Evolutionary conservation across 2,113 vertebrate species (phyloP), one percentile per base, ranked within the genome.

Genomic region (Hirundichthys speculiger): DNA sequence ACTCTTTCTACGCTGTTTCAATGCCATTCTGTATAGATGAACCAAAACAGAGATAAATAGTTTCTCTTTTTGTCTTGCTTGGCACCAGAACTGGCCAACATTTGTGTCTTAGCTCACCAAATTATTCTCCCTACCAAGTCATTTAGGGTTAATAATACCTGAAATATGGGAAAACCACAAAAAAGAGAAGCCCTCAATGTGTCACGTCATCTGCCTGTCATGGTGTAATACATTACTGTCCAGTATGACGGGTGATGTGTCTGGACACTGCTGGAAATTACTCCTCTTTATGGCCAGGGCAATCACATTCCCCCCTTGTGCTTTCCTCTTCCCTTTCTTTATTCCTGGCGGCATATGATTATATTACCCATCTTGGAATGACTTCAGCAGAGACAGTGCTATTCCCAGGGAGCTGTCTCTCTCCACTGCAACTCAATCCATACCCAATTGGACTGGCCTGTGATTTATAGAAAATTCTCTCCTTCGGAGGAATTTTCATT

Each of bases 351-450:
- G 82, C 79, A 53, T 75, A 64, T 74, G 90, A 93, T 93, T 87
- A 83, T 84, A 93, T 93, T 94, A 92, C 92, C 83, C 84, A 75
- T 88, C 86, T 89, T 90, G 89, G 92, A 93, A 93, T 91, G 90
- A 91, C 91, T 92, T 93, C 89, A 91, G 78, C 89, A 85, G 87
- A 91, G 85, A 89, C 84, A 81, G 84, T 87, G 80, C 89, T 86
- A 88, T 94, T 92, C 91, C 89, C 91, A 92, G 87, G 86, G 90
- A 91, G 88, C 89, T 66, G 68, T 84, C 83, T 84, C 86, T 80
- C 77, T 64, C 82, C 58, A 11, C 86, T 89, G 92, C 91, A 93
- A 93, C 92, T 92, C 91, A 92, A 92, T 92, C 90, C 91, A 86
- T 84, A 86, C 89, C 85, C 88, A 92, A 94, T 92, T 87, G 85